Base-by-base conservation (phyloP, 2,888 invertebrate genomes). In the Caradrina clavipalpis region DNA sequence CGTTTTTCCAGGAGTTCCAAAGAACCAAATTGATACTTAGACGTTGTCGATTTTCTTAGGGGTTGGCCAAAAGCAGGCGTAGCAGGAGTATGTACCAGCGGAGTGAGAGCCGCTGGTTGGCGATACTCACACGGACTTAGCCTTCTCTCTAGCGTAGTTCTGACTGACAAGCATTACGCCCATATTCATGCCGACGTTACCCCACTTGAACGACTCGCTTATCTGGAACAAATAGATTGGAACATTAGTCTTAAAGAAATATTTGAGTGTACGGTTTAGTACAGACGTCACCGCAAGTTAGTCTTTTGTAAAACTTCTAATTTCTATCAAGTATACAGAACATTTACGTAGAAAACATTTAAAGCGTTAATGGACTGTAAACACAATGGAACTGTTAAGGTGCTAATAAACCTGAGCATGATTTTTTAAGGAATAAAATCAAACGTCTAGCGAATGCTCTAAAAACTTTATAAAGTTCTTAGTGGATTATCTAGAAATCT, bases 181-280 rank as follows among this genome's bases (percentile, higher is more conserved):
- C 92, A 97, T 97, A 89, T 97, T 97, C 96, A 97, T 97, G 88
- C 97, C 97, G 87, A 97, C 96, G 92, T 96, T 97, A 87, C 97
- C 97, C 97, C 97, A 97, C 93, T 97, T 97, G 81, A 97, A 96
- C 89, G 97, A 97, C 94, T 97, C 97, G 91, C 97, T 97, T 93
- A 97, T 97, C 97, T 97, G 96, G 56, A 96, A 97, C 96, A 94
- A 95, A 69, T 83, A 86, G 83, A 87, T 86, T 63, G 21, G 45
- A 11, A 72, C n/a, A 68, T 84, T 51, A 83, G 55, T 73, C 21
- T 35, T 54, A 35, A 56, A 56, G 68, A 67, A 66, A 0, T 0
- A 61, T 75, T 31, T 17, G 49, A 53, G 22, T 11, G 17, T 15
- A 4, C 0, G 15, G 8, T 73, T 81, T 80, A 83, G 81, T 77